Percentiles rank a stretch among this genome's conserved stretches.
Conservation (phyloP, 2,113 vertebrate genomes). For the Hippocampus comes region DNA sequence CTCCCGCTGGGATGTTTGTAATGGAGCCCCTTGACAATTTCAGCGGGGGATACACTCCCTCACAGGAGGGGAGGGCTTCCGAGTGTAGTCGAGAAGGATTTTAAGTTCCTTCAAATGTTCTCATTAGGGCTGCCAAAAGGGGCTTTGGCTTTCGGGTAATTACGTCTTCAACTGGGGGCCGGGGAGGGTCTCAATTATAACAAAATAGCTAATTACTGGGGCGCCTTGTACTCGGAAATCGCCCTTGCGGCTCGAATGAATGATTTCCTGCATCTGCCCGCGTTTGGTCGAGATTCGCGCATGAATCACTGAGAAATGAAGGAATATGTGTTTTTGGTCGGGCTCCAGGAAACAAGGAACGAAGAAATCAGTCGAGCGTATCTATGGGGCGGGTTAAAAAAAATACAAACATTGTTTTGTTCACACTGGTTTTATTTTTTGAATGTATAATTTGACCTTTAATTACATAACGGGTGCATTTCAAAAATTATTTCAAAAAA, state of each 20-base stretch:
- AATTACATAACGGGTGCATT: too few relatives aligned
- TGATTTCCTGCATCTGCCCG: neutral
- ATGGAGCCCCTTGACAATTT: constrained; percentile 58
- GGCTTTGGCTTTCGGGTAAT: constrained; percentile 63
- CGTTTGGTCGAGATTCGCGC: neutral
- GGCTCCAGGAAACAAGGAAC: too few relatives aligned
- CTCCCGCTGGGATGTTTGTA: constrained; percentile 50
- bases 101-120: constrained; percentile 72
- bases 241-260: constrained; percentile 50
- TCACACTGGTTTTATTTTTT: too few relatives aligned
- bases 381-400: too few relatives aligned
- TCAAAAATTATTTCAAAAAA: too few relatives aligned
- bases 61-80: constrained; percentile 51
- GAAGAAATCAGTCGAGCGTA: too few relatives aligned
- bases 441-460: too few relatives aligned
- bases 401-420: too few relatives aligned
- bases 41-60: constrained; percentile 51
- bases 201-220: constrained; percentile 68
- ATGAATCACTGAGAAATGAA: neutral
- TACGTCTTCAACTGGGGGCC: constrained; percentile 61
- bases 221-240: constrained; percentile 49
- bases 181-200: constrained; percentile 70
- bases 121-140: constrained; percentile 69
- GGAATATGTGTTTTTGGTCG: neutral
- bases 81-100: constrained; percentile 61